phyloP scores from a whole-genome alignment of 2,888 invertebrate species.

The Nesidiocoris tenuis region DNA sequence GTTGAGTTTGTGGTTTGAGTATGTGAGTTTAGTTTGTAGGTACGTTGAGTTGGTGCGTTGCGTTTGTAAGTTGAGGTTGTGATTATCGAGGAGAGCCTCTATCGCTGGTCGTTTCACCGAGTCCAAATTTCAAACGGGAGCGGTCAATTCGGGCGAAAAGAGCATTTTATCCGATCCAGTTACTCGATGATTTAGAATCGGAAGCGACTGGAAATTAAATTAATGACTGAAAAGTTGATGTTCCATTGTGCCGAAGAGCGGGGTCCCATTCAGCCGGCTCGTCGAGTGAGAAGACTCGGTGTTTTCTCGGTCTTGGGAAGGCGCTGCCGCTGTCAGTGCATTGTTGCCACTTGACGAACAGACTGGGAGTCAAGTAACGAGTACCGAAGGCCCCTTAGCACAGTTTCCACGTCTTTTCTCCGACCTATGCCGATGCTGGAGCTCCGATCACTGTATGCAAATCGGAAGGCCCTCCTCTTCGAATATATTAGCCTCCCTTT shows the following conservation, averaged over 20 bases:
- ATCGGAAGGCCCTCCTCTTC: slow-evolving; percentile 17
- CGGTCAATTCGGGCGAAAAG: too few relatives aligned
- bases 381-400: slow-evolving; percentile 42
- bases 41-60: too few relatives aligned
- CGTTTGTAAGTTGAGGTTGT: too few relatives aligned
- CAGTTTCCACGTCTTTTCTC: slow-evolving; percentile 42
- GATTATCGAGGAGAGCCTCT: too few relatives aligned
- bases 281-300: neutral
- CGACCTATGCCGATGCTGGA: neutral
- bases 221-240: neutral
- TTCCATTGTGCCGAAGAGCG: neutral
- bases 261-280: neutral
- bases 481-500: slow-evolving; percentile 40
- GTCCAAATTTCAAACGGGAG: too few relatives aligned
- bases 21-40: too few relatives aligned
- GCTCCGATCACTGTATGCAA: slow-evolving; percentile 42
- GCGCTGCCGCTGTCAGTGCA: neutral
- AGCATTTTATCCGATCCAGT: neutral
- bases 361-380: slow-evolving; percentile 25
- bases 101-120: too few relatives aligned
- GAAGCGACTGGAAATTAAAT: neutral
- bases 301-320: neutral
- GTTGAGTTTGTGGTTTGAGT: too few relatives aligned
- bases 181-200: neutral
- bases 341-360: neutral